Evolutionary conservation across 1,140 invertebrate species (phyloP), one percentile per base, ranked within the genome.

Genomic region (Ptiloglossa arizonensis): DNA sequence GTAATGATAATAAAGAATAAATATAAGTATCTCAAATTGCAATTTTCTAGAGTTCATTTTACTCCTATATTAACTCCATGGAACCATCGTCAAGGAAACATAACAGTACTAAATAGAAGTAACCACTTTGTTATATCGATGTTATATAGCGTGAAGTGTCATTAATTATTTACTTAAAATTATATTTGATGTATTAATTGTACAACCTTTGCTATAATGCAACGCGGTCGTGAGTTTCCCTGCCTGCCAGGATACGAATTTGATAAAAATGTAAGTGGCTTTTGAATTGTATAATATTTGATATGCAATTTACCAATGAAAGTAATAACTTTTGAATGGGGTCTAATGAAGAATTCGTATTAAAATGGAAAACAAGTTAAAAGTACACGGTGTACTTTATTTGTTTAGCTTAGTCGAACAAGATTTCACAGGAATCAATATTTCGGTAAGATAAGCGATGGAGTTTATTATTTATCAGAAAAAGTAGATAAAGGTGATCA

Each of bases 361-460:
- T 9, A 19, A 41, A 50, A n/a, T 50, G 46, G 29, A 71, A 73
- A 52, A 57, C 27, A 75, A 63, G 32, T 60, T 4, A n/a, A 60
- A 38, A 9, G 11, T 38, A 35, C 24, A 5, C 11, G 1, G 13
- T 9, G 4, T 50, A 52, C 54, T 17, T 22, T 3, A 50, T 79
- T 67, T 38, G 74, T 90, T 46, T 78, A 95, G 94, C 89, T 94
- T 46, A 93, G 93, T 24, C 92, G 93, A 86, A 94, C 91, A 2
- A 93, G 91, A 74, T 95, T 95, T 90, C 93, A 94, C 50, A 93
- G 91, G 66, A 87, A 90, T 50, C 93, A 93, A 19, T 86, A 91
- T 83, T 95, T 95, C 79, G 92, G 92, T 27, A 91, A 91, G 79
- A 90, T 93, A 72, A 91, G 92, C 41, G 92, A 93, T 54, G 94